Evolutionary conservation across 1,140 invertebrate genomes (phyloP), one percentile per base, ranked within the genome.

Genomic region (Calephelis virginiensis): DNA sequence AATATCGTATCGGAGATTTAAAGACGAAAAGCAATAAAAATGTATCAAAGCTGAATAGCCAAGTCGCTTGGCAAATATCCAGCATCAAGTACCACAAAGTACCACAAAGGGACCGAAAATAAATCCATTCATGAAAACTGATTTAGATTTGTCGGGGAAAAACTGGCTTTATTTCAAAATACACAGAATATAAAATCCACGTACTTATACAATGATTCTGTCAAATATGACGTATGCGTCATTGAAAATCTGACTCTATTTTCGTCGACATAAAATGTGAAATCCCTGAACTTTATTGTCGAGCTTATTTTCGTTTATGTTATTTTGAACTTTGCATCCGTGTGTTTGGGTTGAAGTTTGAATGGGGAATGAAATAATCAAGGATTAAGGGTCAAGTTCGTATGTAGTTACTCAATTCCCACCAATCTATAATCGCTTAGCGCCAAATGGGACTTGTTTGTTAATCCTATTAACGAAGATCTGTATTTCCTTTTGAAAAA

Each of bases 51-150:
- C 74, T 77, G 74, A 73, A 80, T 78, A 78, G 73, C 64, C 71
- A 70, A 73, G 80, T 76, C 76, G 77, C 72, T 75, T 87, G 85
- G 83, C 85, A 79, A 53, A 64, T 49, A 73, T 80, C 85, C 81
- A 85, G 75, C 63, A 63, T 64, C 63, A 66, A 73, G 70, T 67
- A 76, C 79, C 79, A 75, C 83, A 77, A 83, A 76, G 78, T 75
- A 70, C 78, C 77, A 78, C 79, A 79, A 75, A 74, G 77, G 75
- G 72, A 67, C 80, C 78, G 74, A 76, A 81, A 86, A 87, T 84
- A 85, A 83, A 84, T 82, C 80, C 84, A 86, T 84, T 87, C 78
- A 85, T 82, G 76, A 78, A 81, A 80, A 63, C 45, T 63, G 12
- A 63, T n/a, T 3, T 63, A 49, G n/a, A 63, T 8, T 68, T 17